Conservation (phyloP, 92 coral and sea anemone genomes). For the Siderastrea siderea region DNA sequence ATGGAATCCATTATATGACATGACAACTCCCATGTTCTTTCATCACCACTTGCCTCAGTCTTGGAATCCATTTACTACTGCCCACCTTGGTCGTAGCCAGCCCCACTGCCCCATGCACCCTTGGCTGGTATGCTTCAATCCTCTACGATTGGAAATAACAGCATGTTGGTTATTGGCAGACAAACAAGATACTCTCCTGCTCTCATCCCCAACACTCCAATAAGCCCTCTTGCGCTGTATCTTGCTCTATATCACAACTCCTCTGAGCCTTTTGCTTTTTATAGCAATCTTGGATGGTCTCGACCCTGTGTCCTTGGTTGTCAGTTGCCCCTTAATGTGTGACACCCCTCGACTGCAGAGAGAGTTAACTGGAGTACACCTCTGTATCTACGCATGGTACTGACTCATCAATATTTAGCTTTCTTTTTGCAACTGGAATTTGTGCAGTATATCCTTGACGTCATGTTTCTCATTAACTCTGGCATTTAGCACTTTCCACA, state of each 20-base stretch:
- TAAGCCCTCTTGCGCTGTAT: conserved; percentile 35
- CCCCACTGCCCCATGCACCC: conserved; percentile 15
- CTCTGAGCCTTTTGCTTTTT: conserved; percentile 9
- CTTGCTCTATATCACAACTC: not conserved
- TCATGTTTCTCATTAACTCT: conserved; percentile 8
- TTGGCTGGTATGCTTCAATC: not conserved
- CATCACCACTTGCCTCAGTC: conserved; percentile 31
- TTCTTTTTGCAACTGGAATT: conserved; percentile 15
- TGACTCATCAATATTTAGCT: not conserved
- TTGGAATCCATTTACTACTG: conserved; percentile 27
- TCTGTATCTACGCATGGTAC: conserved; percentile 6
- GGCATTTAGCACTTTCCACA: not conserved
- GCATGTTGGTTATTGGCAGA: not conserved
- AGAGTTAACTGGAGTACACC: conserved; percentile 23
- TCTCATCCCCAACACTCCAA: conserved; percentile 26
- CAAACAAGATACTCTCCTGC: conserved; percentile 27
- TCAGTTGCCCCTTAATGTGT: not conserved
- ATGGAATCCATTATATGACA: conserved; percentile 18
- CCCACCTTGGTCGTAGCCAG: conserved; percentile 36
- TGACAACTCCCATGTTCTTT: conserved; percentile 15
- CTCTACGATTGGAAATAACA: not conserved
- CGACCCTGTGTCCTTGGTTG: conserved; percentile 17
- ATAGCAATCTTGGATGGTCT: conserved; percentile 2
- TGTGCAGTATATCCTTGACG: not conserved
- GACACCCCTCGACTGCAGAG: not conserved